Evolutionary conservation across 1,140 invertebrate genomes (phyloP).

Genomic region (Sycobia sp.): DNA sequence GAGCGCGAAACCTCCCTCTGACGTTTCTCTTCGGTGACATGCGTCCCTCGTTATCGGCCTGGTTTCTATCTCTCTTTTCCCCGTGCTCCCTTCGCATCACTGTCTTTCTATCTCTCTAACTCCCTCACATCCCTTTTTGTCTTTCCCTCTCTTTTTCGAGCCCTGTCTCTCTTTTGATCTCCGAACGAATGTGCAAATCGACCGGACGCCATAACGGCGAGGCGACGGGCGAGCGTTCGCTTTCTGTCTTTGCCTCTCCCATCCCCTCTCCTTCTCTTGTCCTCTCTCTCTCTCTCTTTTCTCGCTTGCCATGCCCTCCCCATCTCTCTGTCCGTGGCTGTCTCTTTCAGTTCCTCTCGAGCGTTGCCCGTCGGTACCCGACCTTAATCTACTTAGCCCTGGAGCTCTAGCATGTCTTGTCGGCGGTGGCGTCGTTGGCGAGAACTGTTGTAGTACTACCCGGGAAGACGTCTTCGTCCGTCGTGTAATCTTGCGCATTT

Average conservation of each 20-base stretch:
- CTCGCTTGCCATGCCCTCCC: too few species aligned
- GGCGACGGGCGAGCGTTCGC: too few species aligned
- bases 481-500: constrained; percentile 5
- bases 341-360: not conserved
- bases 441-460: not conserved
- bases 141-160: too few species aligned
- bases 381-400: constrained; percentile 19
- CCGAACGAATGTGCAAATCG: constrained; percentile 41
- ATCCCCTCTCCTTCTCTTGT: too few species aligned
- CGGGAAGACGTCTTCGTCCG: not conserved
- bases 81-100: too few species aligned
- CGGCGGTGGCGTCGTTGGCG: not conserved
- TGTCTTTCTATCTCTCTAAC: too few species aligned
- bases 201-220: constrained; percentile 26
- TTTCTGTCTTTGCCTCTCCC: too few species aligned
- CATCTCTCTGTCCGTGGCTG: not conserved
- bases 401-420: constrained; percentile 10
- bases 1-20: not conserved
- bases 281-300: too few species aligned
- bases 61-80: not conserved
- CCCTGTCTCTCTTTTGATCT: too few species aligned
- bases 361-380: not conserved
- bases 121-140: too few species aligned
- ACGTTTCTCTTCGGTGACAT: too few species aligned
- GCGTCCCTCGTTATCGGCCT: constrained; percentile 6